Percentiles rank a stretch among this genome's conserved stretches.
Conservation (phyloP, 2,113 vertebrate species). For the Indicator maculatus region DNA sequence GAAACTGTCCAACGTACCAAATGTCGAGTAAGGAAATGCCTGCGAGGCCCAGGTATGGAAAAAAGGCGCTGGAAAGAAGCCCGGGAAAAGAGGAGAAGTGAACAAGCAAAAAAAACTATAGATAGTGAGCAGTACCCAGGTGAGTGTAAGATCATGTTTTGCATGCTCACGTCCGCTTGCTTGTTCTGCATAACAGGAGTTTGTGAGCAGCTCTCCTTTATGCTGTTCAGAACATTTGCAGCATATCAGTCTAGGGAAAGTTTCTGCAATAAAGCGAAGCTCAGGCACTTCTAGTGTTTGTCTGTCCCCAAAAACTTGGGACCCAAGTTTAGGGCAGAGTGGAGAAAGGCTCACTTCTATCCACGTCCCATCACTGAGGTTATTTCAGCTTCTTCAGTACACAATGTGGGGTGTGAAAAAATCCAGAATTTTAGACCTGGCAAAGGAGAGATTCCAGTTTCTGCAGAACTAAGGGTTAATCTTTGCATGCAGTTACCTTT, state of each 20-base stretch:
- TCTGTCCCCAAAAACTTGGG: rapidly evolving
- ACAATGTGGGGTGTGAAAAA: not conserved
- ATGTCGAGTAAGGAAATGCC: slow-evolving; percentile 92
- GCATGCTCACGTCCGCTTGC: rapidly evolving
- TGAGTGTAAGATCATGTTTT: slow-evolving; percentile 9
- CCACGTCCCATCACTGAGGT: not conserved
- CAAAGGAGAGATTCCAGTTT: not conserved
- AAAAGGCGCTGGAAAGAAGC: slow-evolving; percentile 91
- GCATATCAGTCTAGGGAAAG: not conserved
- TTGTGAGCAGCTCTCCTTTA: not conserved
- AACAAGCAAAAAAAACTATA: slow-evolving; percentile 80
- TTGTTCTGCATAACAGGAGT: not conserved
- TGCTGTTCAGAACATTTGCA: not conserved
- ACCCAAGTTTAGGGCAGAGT: not conserved
- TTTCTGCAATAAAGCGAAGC: not conserved
- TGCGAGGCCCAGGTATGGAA: slow-evolving; percentile 83
- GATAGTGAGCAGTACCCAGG: slow-evolving; percentile 87
- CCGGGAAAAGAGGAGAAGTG: slow-evolving; percentile 88
- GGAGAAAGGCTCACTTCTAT: not conserved
- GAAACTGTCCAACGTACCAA: slow-evolving; percentile 93
- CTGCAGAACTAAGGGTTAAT: not conserved
- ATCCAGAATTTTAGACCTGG: not conserved
- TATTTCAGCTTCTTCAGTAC: not conserved
- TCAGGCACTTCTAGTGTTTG: not conserved
- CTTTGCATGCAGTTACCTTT: not conserved